Conservation (phyloP, 2,888 invertebrate species). For the Drosophila multiciliata region DNA sequence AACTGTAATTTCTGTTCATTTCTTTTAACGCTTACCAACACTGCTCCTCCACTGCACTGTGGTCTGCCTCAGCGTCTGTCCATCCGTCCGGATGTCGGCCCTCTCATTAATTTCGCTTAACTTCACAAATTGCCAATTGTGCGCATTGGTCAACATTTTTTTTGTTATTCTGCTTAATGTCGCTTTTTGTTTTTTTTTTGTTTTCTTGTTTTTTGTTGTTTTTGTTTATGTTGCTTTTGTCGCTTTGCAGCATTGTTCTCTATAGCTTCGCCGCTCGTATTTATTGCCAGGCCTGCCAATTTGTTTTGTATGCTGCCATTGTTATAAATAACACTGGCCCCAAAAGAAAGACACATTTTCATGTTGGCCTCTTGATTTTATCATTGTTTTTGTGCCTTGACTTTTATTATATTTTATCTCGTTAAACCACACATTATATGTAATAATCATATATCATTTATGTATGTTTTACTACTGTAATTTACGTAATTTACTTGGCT, state of each 20-base stretch:
- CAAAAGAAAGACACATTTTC: neutral
- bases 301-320: slow-evolving; percentile 69
- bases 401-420: neutral
- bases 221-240: slow-evolving; percentile 12
- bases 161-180: slow-evolving; percentile 19
- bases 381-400: neutral
- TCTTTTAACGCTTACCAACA: slow-evolving; percentile 33
- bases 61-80: neutral
- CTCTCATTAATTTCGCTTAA: slow-evolving; percentile 80
- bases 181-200: slow-evolving; percentile 32
- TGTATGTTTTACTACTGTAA: neutral
- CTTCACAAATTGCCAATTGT: slow-evolving; percentile 82
- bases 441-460: neutral
- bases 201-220: slow-evolving; percentile 27
- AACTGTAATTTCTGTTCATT: slow-evolving; percentile 11
- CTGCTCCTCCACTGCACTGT: slow-evolving; percentile 14
- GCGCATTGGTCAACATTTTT: slow-evolving; percentile 78
- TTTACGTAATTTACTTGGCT: neutral
- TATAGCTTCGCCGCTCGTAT: slow-evolving; percentile 70
- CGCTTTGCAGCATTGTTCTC: slow-evolving; percentile 55
- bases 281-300: slow-evolving; percentile 75
- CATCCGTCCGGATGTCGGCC: slow-evolving; percentile 6
- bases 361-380: neutral
- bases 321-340: slow-evolving; percentile 42
- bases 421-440: neutral